Conservation (phyloP, 2,113 vertebrate species). For the Ciconia stormi region DNA sequence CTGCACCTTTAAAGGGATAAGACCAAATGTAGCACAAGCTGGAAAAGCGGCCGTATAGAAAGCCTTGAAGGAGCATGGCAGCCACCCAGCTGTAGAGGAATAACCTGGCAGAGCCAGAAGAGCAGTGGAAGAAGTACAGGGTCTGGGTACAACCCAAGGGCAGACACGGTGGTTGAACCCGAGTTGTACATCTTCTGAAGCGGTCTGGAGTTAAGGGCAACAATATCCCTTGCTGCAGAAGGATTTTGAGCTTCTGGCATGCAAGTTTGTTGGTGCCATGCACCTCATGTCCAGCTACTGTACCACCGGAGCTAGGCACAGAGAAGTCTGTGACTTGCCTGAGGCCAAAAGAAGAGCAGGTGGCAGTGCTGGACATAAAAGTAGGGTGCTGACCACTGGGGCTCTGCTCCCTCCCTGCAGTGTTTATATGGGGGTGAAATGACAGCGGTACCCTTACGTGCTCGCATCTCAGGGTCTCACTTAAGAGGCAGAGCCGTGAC, state of each 20-base stretch:
- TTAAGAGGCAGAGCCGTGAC: not conserved
- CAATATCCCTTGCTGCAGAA: not conserved
- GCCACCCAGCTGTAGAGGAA: accelerated
- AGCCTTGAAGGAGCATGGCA: not conserved
- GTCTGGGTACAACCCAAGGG: not conserved
- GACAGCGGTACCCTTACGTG: accelerated
- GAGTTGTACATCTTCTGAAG: accelerated
- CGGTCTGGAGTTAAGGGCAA: accelerated
- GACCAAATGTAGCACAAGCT: not conserved
- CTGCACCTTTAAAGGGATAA: not conserved
- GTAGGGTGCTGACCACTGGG: not conserved
- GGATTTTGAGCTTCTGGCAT: not conserved
- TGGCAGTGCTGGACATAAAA: not conserved
- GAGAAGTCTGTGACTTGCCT: not conserved
- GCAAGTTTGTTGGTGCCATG: not conserved
- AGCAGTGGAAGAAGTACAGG: not conserved
- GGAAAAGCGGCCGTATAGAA: not conserved
- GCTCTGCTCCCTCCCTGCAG: not conserved
- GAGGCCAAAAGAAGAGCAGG: not conserved
- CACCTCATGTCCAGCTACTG: not conserved
- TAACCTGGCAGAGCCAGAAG: not conserved
- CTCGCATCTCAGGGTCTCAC: not conserved
- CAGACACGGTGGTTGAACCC: accelerated
- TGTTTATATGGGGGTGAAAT: not conserved
- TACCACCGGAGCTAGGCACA: not conserved